These are phyloP conservation scores for Archilochus colubris DNA, from an alignment of 2,113 vertebrate species.

Conservation along the genomic window DNA sequence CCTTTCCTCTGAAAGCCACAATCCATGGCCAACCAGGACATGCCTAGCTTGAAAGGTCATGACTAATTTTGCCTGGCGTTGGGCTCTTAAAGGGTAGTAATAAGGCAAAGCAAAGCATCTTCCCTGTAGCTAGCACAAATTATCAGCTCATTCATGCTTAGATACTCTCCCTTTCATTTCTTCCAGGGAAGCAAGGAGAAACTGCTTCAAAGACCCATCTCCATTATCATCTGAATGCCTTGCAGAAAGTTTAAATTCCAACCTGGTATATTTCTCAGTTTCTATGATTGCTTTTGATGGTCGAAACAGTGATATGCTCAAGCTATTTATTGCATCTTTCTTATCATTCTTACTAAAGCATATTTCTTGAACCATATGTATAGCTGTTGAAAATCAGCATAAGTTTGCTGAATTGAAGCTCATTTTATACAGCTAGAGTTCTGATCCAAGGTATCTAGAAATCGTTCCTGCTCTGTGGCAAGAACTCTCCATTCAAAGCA, in stretches of 20 bases:
- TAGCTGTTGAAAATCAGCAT: not conserved
- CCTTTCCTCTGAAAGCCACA: constrained; percentile 67
- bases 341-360: not conserved
- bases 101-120: constrained; percentile 26
- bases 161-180: constrained; percentile 80
- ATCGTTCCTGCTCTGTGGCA: not conserved
- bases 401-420: not conserved
- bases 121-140: constrained; percentile 49
- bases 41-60: constrained; percentile 66
- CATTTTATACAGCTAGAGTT: not conserved
- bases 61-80: constrained; percentile 53
- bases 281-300: constrained; percentile 69
- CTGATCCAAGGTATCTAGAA: not conserved
- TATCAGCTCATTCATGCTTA: constrained; percentile 74
- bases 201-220: constrained; percentile 80
- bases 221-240: constrained; percentile 81
- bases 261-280: constrained; percentile 78
- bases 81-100: constrained; percentile 51
- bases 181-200: constrained; percentile 84
- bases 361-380: not conserved
- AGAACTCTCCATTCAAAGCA: not conserved
- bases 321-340: not conserved
- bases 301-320: constrained; percentile 45
- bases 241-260: constrained; percentile 83
- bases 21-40: constrained; percentile 53